Conservation (phyloP, 2,888 invertebrate genomes). For the Drosophila ustulata region DNA sequence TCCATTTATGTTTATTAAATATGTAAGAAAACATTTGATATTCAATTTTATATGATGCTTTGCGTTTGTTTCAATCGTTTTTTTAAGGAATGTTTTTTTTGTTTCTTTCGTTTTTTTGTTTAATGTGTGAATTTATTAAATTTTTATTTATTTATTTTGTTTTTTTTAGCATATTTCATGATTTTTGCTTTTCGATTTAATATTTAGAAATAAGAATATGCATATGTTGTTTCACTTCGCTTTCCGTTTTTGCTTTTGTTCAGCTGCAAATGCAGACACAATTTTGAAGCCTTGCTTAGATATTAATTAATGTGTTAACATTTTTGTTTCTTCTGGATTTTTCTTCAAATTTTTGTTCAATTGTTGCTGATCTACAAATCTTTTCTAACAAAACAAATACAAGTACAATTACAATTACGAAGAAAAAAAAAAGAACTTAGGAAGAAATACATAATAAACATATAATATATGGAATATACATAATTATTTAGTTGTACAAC, state of each 20-base stretch:
- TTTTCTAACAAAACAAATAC: conserved; percentile 39
- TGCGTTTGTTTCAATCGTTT: conserved; percentile 10
- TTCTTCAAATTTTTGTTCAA: conserved; percentile 3
- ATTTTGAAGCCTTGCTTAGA: conserved; percentile 40
- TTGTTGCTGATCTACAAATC: conserved; percentile 19
- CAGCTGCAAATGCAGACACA: conserved; percentile 31
- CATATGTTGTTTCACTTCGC: conserved; percentile 21
- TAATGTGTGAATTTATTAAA: conserved; percentile 1
- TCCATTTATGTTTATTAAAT: conserved; percentile 50
- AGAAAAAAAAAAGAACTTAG: conserved; percentile 48
- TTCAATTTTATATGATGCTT: conserved; percentile 40
- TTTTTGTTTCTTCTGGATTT: conserved; percentile 26
- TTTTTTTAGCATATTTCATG: conserved; percentile 27
- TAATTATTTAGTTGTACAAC: conserved; percentile 29
- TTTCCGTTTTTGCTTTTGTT: conserved; percentile 26
- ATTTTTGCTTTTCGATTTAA: conserved; percentile 21
- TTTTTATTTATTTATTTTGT: conserved; percentile 9
- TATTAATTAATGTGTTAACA: conserved; percentile 64
- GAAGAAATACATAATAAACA: conserved; percentile 43
- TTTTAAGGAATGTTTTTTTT: conserved; percentile 53
- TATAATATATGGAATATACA: conserved; percentile 64
- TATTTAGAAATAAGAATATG: conserved; percentile 33
- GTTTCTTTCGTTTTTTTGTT: conserved; percentile 4
- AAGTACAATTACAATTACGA: conserved; percentile 20
- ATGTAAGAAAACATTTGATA: conserved; percentile 66